Evolutionary conservation across 2,888 invertebrate genomes (phyloP).

Genomic region (Vanessa cardui): DNA sequence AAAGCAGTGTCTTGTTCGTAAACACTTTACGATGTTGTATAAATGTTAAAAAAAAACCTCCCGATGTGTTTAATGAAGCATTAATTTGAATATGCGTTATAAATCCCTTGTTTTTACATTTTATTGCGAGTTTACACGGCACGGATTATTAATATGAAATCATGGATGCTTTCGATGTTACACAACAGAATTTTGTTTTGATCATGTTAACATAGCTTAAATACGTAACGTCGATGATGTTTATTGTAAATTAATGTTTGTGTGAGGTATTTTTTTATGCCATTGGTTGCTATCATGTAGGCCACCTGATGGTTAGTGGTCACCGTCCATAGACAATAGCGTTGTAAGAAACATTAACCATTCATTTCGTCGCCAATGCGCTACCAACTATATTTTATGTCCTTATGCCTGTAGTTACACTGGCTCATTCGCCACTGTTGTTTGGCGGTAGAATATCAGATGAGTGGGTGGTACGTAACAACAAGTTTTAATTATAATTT

Average conservation of each 20-base stretch:
- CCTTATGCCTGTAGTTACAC: too few relatives aligned
- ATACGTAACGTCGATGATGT: neutral
- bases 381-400: too few relatives aligned
- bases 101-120: constrained; percentile 45
- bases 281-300: too few relatives aligned
- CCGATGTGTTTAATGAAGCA: constrained; percentile 40
- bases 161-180: neutral
- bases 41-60: constrained; percentile 35
- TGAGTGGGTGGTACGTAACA: too few relatives aligned
- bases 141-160: constrained; percentile 16
- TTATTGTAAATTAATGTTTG: neutral
- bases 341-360: too few relatives aligned
- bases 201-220: constrained; percentile 4
- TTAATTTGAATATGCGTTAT: constrained; percentile 42
- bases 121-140: constrained; percentile 43
- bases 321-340: too few relatives aligned
- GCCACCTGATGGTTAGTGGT: too few relatives aligned
- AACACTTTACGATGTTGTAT: constrained; percentile 22
- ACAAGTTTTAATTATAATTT: too few relatives aligned
- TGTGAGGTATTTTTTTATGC: too few relatives aligned
- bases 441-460: too few relatives aligned
- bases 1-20: constrained; percentile 1
- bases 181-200: neutral
- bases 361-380: too few relatives aligned
- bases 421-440: too few relatives aligned